phyloP scores from a whole-genome alignment of 2,888 invertebrate species.

The Sturmia bella region DNA sequence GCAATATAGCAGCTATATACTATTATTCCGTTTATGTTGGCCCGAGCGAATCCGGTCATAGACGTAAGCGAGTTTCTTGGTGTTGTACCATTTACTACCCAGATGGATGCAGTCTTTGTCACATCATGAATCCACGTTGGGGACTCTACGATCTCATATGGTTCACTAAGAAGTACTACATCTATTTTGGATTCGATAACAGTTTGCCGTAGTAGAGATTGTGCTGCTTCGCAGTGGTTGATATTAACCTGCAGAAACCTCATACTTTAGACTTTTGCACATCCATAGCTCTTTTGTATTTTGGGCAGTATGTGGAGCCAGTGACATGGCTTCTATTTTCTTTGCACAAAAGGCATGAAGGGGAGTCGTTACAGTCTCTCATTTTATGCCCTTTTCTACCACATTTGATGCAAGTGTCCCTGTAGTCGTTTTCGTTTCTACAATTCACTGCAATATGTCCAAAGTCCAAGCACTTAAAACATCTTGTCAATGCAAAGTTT shows the following conservation, averaged over 20 bases:
- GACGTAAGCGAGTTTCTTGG: not conserved
- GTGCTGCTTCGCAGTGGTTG: conserved; percentile 50
- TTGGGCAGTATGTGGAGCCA: not conserved
- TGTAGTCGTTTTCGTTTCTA: conserved; percentile 1
- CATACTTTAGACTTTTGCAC: not conserved
- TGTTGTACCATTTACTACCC: conserved; percentile 5
- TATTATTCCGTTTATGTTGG: not conserved
- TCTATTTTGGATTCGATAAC: conserved; percentile 4
- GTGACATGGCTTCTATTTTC: not conserved
- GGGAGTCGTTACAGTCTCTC: too few relatives aligned
- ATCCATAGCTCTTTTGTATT: not conserved
- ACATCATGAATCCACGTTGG: conserved; percentile 6
- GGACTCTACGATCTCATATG: not conserved
- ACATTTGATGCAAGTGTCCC: conserved; percentile 26
- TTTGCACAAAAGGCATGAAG: too few relatives aligned
- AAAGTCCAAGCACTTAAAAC: conserved; percentile 2
- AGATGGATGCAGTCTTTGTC: conserved; percentile 1
- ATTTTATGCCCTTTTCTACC: conserved; percentile 15
- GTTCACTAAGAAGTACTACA: conserved; percentile 27
- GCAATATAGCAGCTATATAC: conserved; percentile 18
- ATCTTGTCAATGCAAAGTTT: not conserved
- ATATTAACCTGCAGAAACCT: conserved; percentile 34
- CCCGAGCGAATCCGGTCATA: not conserved
- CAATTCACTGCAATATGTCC: conserved; percentile 12
- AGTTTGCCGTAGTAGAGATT: conserved; percentile 33